Conservation (phyloP, 2,113 vertebrate genomes). For the Prionailurus viverrinus region DNA sequence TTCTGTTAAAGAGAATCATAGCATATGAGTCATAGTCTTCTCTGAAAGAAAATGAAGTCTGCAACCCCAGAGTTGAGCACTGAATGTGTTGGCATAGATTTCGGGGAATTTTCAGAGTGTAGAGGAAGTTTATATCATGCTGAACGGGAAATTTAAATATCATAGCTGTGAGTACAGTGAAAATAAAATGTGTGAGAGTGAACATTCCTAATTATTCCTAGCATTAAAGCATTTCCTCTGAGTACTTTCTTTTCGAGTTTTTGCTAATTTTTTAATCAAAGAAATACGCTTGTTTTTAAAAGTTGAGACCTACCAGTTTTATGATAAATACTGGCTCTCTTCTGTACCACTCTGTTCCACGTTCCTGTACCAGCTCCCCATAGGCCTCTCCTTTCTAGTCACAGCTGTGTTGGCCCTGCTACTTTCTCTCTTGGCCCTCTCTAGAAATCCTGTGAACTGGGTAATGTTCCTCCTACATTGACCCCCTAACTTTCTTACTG, state of each 20-base stretch:
- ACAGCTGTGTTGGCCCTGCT: background rate
- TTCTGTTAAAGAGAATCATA: background rate
- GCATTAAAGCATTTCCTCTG: background rate
- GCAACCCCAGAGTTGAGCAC: background rate
- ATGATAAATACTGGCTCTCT: background rate
- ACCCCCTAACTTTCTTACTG: background rate
- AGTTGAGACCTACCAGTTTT: background rate
- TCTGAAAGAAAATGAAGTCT: constrained; percentile 27
- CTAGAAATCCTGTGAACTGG: background rate
- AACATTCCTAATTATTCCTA: background rate
- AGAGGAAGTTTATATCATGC: constrained; percentile 42
- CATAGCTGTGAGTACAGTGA: background rate
- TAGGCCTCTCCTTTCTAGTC: background rate
- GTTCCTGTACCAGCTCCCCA: background rate
- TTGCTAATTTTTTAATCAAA: constrained; percentile 7
- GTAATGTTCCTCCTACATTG: background rate
- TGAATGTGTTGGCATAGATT: background rate
- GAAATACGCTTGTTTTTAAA: background rate
- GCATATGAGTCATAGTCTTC: constrained; percentile 57
- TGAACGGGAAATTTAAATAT: background rate
- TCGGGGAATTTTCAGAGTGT: constrained; percentile 36
- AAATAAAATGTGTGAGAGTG: background rate
- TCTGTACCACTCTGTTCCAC: rapidly evolving
- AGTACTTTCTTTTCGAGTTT: background rate
- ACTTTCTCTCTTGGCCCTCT: background rate